Evolutionary conservation across 2,888 invertebrate genomes (phyloP), one percentile per base, ranked within the genome.

Genomic region (Pammene aurita): DNA sequence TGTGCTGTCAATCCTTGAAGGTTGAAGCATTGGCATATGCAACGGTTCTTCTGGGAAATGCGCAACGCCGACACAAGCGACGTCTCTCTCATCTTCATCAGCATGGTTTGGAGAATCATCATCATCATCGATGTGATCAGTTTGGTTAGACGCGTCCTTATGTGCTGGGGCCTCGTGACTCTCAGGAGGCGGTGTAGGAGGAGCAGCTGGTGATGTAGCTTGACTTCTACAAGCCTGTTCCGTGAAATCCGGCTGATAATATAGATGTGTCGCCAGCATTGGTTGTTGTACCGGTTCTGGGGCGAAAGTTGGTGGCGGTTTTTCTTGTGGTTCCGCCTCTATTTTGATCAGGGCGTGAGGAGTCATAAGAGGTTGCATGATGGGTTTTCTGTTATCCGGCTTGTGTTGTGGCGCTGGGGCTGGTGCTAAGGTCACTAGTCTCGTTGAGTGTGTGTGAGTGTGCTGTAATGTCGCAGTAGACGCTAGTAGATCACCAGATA

Each of bases 61-160:
- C n/a, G 92, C 92, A 0, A 90, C 92, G 5, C 92, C 92, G 1
- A 92, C 84, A 66, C 92, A 92, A 0, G 92, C 92, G 0, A 92
- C 83, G 41, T 90, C 89, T 41, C 90, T 80, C 75, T 92, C 92
- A 62, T 92, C 90, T 54, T 92, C 91, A 67, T 92, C 92, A 0
- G 90, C 89, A 11, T 89, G 88, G 70, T 89, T 90, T 0, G 87
- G 91, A 0, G 90, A 88, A 69, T 93, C 96, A 73, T 96, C 95
- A 66, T 96, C 96, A 75, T 95, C 95, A 77, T 94, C 94, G 0
- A 95, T 94, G 18, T 96, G 95, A 78, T 97, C 96, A 0, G 97
- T 97, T 87, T 97, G 97, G 80, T 96, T 97, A 63, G 96, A 96
- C 0, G 96, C 96, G 78, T 97, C 96, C 82, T 94, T 86, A 52